Evolutionary conservation across 2,113 vertebrate genomes (phyloP).

Genomic region (Hoplias malabaricus): DNA sequence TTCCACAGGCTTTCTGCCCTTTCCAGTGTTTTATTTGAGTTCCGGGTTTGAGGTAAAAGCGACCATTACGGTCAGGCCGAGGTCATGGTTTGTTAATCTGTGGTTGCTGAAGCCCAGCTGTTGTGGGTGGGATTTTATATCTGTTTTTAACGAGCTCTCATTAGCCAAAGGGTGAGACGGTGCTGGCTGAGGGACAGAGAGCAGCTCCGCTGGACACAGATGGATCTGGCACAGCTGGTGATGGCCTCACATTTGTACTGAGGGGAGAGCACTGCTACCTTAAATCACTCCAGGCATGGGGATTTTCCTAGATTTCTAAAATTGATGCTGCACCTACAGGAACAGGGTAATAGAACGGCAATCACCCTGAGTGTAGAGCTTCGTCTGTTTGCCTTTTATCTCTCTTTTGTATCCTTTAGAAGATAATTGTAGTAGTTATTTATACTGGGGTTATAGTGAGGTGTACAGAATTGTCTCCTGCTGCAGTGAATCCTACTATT

Average conservation of each 20-base stretch:
- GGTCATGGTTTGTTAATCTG: constrained; percentile 39
- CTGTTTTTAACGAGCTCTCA: constrained; percentile 30
- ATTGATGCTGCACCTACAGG: neutral
- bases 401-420: neutral
- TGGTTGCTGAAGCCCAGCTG: constrained; percentile 24
- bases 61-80: constrained; percentile 31
- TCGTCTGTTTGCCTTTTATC: neutral
- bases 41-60: constrained; percentile 14
- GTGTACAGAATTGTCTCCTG: no score
- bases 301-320: neutral
- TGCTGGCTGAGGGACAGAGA: neutral
- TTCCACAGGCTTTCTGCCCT: neutral
- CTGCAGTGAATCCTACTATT: no score
- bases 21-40: constrained; percentile 11
- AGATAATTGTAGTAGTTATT: no score
- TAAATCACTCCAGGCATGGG: neutral
- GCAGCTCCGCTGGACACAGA: neutral
- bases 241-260: neutral
- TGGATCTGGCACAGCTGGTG: constrained; percentile 5
- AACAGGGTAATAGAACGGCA: neutral
- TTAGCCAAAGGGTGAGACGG: neutral
- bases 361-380: neutral
- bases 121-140: constrained; percentile 22
- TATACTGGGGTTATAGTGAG: no score
- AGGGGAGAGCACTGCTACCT: neutral